These are phyloP conservation scores for Malurus cyaneus DNA, from an alignment of 2,113 vertebrate genomes.

Conservation along the genomic window DNA sequence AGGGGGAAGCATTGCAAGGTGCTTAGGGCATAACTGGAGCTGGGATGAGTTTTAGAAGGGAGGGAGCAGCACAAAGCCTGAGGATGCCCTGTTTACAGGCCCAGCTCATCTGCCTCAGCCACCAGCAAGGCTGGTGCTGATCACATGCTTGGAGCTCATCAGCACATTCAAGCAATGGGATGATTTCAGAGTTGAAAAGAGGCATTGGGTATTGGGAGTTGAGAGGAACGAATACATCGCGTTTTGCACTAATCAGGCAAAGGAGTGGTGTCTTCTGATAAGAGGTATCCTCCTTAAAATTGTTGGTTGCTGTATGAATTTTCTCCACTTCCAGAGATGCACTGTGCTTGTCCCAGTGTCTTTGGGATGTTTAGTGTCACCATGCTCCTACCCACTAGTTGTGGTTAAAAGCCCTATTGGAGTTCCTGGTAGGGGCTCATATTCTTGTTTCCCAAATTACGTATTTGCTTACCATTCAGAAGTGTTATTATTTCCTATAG, in stretches of 20 bases:
- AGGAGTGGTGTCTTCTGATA: not conserved
- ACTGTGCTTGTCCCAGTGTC: not conserved
- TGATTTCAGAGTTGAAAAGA: not conserved
- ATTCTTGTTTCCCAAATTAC: not conserved
- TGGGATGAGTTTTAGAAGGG: not conserved
- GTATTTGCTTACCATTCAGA: not conserved
- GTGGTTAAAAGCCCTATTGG: not conserved
- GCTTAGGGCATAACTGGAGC: not conserved
- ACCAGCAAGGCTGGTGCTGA: not conserved
- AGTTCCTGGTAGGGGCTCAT: not conserved
- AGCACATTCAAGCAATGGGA: not conserved
- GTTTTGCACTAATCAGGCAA: not conserved
- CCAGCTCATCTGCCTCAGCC: not conserved
- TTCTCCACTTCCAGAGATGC: not conserved
- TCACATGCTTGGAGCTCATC: fast-evolving
- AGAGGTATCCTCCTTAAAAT: not conserved
- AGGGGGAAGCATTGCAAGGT: not conserved
- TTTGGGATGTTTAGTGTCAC: not conserved
- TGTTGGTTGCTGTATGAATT: not conserved
- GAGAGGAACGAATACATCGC: not conserved
- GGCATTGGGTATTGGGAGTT: not conserved
- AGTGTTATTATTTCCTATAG: not conserved
- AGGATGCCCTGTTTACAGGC: not conserved
- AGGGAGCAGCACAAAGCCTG: not conserved
- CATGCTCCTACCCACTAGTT: fast-evolving